Evolutionary conservation across 1,140 invertebrate genomes (phyloP), one percentile per base, ranked within the genome.

Genomic region (Thrips palmi): DNA sequence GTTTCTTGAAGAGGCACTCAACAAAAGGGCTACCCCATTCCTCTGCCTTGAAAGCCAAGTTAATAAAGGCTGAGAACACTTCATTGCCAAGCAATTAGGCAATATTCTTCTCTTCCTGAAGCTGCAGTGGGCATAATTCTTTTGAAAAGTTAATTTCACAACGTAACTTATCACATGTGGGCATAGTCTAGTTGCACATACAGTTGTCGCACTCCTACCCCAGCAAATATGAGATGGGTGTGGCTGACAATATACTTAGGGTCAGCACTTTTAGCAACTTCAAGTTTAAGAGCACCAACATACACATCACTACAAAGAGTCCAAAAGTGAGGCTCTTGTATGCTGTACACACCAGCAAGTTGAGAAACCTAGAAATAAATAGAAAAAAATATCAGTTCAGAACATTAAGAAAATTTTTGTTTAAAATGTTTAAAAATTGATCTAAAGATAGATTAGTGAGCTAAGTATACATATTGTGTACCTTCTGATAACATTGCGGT

Each of bases 271-370:
- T 74, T 71, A 0, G 85, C 77, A 2, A 96, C 88, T 62, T 96
- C 91, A 22, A 97, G 55, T 61, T 96, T 96, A 11, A 96, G 55
- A 46, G 80, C 83, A 41, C 91, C 92, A 2, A 94, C 76, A 58
- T 80, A 92, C 10, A 84, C 72, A 41, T 92, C 85, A 50, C 84
- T 89, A 54, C 88, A 94, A 20, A 97, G 61, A 1, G 91, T 96
- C 91, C 91, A 96, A 55, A 96, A 96, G 53, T 94, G 89, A 2
- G 86, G 87, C 49, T 97, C 89, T 54, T 93, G 87, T 1, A 93
- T 82, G 39, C 81, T 80, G 50, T 84, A 81, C 2, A 93, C 86
- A 10, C 86, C 86, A 14, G 88, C 80, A 21, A 96, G 57, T 41
- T 88, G 83, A 23, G 76, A 79, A 11, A 11, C 8, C 10, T 8